Evolutionary conservation across 2,797 vertebrate genomes (phyloP), one percentile per base, ranked within the genome.

Genomic region (Cichlasoma orientale): DNA sequence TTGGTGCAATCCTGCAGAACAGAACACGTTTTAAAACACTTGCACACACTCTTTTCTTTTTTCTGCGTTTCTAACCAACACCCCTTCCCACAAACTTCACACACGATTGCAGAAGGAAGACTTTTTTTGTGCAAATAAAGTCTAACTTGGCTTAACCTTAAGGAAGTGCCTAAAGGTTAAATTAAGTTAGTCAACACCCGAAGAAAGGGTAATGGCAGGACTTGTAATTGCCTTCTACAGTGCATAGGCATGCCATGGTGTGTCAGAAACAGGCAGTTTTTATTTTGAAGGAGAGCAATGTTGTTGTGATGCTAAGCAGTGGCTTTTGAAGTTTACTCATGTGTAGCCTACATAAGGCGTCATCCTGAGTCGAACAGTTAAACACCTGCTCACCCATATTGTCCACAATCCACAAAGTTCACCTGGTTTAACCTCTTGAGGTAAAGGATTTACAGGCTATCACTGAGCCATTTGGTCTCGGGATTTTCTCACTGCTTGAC

Each of bases 341-440:
- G 66, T 74, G 38, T 47, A 27, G 61, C 38, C 61, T 47, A 5
- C 27, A 3, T 36, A 11, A 36, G 36, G 36, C 36, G 61, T 80
- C 57, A 53, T 50, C 76, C 74, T 82, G 53, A 13, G 75, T 70
- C 73, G 88, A 89, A 89, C 87, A 82, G 87, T 84, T 75, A 79
- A 90, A 92, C 88, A 79, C 75, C 86, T 23, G 72, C 69, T 75
- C 33, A n/a, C 52, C 80, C 82, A 68, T 73, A 36, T 59, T 73
- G 77, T 19, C 31, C 16, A 31, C 86, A 75, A 58, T 71, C 83
- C 77, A 63, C 82, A 75, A 11, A 81, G 78, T 71, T 71, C 79
- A 79, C 14, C 52, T 2, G 70, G 84, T 86, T 89, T 90, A 88
- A 84, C 87, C 80, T 81, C 78, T 88, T 87, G 84, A 86, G 56